Percentiles rank a stretch among this genome's conserved stretches.
Conservation (phyloP, 2,113 vertebrate species). For the Promerops cafer region DNA sequence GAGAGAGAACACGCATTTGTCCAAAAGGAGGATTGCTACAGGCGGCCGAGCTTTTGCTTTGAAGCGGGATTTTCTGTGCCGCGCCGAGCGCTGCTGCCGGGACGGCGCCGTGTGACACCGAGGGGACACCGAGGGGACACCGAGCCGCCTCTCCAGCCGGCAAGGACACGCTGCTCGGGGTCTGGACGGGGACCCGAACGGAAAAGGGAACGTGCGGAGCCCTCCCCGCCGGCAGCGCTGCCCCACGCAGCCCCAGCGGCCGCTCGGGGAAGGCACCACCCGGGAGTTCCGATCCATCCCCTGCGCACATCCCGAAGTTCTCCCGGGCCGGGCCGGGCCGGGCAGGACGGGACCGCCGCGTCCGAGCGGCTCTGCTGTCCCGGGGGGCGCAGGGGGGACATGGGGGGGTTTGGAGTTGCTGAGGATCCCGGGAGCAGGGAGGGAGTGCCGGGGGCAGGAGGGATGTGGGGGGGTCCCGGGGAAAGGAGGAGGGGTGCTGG, state of each 20-base stretch:
- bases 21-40: neutral
- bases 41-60: neutral
- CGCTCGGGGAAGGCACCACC: fast-evolving
- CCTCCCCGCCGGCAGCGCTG: neutral
- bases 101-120: neutral
- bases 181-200: neutral
- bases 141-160: neutral
- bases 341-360: neutral
- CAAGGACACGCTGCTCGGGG: neutral
- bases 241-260: fast-evolving
- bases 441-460: neutral
- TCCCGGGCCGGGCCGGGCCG: neutral
- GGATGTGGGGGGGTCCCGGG: neutral
- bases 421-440: neutral
- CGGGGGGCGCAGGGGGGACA: too few relatives aligned
- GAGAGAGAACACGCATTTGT: neutral
- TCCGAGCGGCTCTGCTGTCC: neutral
- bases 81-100: neutral
- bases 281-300: neutral
- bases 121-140: neutral
- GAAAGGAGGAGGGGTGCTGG: neutral
- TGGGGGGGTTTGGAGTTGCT: too few relatives aligned
- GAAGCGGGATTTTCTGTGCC: neutral
- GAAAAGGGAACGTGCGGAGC: neutral
- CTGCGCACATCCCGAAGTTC: neutral